Evolutionary conservation across 2,797 vertebrate species (phyloP).

Genomic region (Allobates femoralis): DNA sequence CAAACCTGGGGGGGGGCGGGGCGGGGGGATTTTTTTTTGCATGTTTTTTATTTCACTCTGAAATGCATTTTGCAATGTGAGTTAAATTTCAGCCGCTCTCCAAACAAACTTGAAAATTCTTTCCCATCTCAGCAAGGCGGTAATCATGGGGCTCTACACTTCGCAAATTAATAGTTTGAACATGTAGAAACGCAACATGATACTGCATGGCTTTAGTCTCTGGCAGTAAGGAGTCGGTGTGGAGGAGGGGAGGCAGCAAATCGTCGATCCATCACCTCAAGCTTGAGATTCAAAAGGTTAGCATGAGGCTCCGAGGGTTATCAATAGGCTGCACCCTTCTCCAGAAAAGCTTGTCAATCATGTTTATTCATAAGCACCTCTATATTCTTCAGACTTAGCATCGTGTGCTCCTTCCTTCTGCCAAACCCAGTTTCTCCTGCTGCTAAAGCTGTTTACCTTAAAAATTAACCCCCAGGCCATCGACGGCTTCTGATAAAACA

Average conservation of each 20-base stretch:
- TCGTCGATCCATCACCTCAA: constrained; percentile 30
- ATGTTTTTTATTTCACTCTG: not conserved
- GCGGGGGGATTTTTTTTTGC: not conserved
- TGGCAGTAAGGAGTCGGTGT: constrained; percentile 41
- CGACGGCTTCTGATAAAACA: constrained; percentile 9
- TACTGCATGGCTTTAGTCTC: constrained; percentile 44
- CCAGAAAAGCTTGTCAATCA: constrained; percentile 3
- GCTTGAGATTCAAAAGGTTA: constrained; percentile 21
- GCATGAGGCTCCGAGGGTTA: constrained; percentile 8
- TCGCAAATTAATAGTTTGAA: constrained; percentile 62
- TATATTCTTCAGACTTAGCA: not conserved
- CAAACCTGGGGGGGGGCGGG: not conserved
- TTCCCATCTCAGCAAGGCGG: constrained; percentile 50
- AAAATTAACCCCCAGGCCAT: constrained; percentile 5
- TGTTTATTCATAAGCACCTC: constrained; percentile 20
- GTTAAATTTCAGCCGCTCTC: constrained; percentile 54
- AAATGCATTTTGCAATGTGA: constrained; percentile 47
- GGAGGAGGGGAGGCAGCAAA: constrained; percentile 52
- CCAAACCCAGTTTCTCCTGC: not conserved
- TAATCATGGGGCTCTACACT: constrained; percentile 57
- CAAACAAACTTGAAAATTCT: constrained; percentile 54
- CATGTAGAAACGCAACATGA: constrained; percentile 61
- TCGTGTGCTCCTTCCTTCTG: not conserved
- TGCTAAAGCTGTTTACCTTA: constrained; percentile 30
- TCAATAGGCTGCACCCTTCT: not conserved